A percentile compares a stretch with the other conserved stretches of the same genome.
phyloP scores from a whole-genome alignment of 2,888 invertebrate species.

The Cataglyphis rosenhaueri region DNA sequence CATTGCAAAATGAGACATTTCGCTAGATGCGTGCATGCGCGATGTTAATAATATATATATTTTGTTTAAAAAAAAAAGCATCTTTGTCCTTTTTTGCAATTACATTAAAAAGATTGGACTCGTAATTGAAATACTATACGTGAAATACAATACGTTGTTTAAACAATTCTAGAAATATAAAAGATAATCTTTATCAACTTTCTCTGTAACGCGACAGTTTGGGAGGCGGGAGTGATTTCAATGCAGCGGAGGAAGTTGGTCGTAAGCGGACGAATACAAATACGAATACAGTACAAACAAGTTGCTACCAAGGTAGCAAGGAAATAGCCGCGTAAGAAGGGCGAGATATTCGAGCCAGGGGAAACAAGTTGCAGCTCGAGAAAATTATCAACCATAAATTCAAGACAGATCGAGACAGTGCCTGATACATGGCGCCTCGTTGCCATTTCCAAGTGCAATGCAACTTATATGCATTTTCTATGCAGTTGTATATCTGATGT shows the following conservation, averaged over 20 bases:
- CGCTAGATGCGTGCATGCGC: background rate
- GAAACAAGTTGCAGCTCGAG: constrained; percentile 60
- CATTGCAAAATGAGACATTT: constrained; percentile 13
- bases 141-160: background rate
- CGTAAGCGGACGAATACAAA: constrained; percentile 39
- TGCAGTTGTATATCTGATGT: constrained; percentile 46
- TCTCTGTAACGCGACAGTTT: constrained; percentile 41
- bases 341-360: constrained; percentile 51
- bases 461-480: constrained; percentile 55
- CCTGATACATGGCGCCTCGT: constrained; percentile 59
- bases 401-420: constrained; percentile 55
- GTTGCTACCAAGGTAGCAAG: constrained; percentile 41
- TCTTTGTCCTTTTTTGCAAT: background rate
- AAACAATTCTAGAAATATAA: background rate
- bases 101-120: background rate
- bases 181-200: constrained; percentile 42
- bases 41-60: background rate
- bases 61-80: background rate
- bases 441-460: constrained; percentile 57
- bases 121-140: background rate
- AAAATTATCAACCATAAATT: constrained; percentile 66
- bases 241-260: constrained; percentile 47
- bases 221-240: constrained; percentile 42
- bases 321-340: constrained; percentile 49
- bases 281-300: constrained; percentile 40